Base-by-base conservation (phyloP, 2,113 vertebrate genomes). In the Pimephales promelas region DNA sequence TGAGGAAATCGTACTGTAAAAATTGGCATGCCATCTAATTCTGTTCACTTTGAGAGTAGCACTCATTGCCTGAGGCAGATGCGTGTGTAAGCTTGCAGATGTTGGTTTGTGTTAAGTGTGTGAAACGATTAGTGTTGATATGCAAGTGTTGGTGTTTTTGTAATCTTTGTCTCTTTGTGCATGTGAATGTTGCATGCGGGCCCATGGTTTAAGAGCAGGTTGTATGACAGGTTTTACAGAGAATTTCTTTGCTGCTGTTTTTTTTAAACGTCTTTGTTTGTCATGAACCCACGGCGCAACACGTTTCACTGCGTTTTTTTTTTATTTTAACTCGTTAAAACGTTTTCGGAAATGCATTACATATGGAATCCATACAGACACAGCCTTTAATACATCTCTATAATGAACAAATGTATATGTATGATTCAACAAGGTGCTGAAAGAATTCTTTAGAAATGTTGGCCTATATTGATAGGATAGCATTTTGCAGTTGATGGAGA, bases 161-260 rank as follows among this genome's bases (percentile, higher is more conserved):
- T 31, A 22, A 74, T 40, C 22, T 80, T 10, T 75, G 18, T 81
- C 45, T 47, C 36, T 56, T 16, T 73, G 47, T 16, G 20, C 11
- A 2, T 49, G 71, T 76, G 82, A 34, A 18, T 31, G 62, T 71
- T 43, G 52, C 31, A 59, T 61, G 22, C 54, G 16, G 18, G n/a
- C 49, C 26, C 72, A 49, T 49, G 62, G 59, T 57, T 73, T 31
- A 81, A n/a, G 78, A 86, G 81, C 82, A 77, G 62, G 86, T 81
- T 49, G 4, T 59, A 2, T 40, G 24, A 61, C 61, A 28, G 13
- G 77, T 54, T 74, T 34, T 54, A 56, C 72, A 10, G 61, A n/a
- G 52, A 57, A 54, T 31, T 72, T 72, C 18, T 45, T 13, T 40
- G 24, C n/a, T 26, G 70, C 49, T 11, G 31, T 36, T 54, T 43